Evolutionary conservation across 2,888 invertebrate genomes (phyloP).

Genomic region (Hyles lineata): DNA sequence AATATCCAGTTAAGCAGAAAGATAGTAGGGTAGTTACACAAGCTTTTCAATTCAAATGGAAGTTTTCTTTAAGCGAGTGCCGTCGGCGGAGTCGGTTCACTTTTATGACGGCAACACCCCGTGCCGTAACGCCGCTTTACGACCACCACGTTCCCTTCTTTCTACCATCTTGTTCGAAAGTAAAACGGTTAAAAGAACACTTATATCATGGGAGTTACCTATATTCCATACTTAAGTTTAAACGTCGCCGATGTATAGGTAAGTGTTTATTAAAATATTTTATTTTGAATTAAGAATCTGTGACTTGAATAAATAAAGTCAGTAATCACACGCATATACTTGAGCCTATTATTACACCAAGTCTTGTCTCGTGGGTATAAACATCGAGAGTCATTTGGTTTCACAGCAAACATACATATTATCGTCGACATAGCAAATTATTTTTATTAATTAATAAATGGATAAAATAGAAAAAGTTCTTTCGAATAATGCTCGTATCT

Average conservation of each 20-base stretch:
- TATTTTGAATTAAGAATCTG: background rate
- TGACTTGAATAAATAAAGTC: background rate
- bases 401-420: no score
- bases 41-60: constrained; percentile 65
- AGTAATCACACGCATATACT: no score
- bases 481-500: no score
- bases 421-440: no score
- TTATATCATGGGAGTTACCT: constrained; percentile 50
- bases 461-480: no score
- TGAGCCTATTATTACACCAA: no score
- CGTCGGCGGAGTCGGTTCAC: constrained; percentile 54
- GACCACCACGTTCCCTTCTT: constrained; percentile 67
- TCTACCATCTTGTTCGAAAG: constrained; percentile 67
- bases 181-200: constrained; percentile 62
- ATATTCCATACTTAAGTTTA: constrained; percentile 38
- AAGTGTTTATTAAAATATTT: constrained; percentile 11
- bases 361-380: no score
- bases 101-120: constrained; percentile 73
- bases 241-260: constrained; percentile 4
- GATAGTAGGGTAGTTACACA: constrained; percentile 44
- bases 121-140: constrained; percentile 71
- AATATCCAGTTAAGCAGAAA: constrained; percentile 52
- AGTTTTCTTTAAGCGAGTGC: constrained; percentile 53
- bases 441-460: no score
- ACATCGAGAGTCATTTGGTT: no score